These are phyloP conservation scores for Tinamus guttatus DNA, from an alignment of 2,113 vertebrate genomes.

Conservation along the genomic window DNA sequence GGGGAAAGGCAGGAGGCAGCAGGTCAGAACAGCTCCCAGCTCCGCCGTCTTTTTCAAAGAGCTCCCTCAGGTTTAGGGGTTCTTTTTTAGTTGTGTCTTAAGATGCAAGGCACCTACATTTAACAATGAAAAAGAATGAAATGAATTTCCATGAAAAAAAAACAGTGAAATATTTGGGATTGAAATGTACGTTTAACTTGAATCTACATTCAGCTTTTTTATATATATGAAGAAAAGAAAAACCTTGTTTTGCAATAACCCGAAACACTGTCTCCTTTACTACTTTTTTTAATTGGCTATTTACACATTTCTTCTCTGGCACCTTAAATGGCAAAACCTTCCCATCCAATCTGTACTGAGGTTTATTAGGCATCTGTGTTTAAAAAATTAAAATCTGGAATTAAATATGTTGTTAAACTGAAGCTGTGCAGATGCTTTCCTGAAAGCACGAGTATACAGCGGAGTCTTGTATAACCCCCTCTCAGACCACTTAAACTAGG, in stretches of 20 bases:
- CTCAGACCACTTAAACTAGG: not conserved
- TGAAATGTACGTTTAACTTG: too few species aligned
- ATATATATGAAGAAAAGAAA: not conserved
- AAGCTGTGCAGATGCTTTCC: not conserved
- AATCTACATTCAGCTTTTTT: fast-evolving
- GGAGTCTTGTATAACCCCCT: not conserved
- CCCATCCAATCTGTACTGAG: not conserved
- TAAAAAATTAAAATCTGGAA: not conserved
- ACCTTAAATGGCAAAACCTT: fast-evolving
- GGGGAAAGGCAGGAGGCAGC: not conserved
- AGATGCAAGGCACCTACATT: not conserved
- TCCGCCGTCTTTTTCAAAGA: too few species aligned
- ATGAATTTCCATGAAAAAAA: not conserved
- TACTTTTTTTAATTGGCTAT: not conserved
- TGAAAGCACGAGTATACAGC: not conserved
- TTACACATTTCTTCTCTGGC: fast-evolving
- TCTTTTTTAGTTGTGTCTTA: not conserved
- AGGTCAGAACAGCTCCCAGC: not conserved
- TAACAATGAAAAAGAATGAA: not conserved
- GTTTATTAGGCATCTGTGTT: not conserved
- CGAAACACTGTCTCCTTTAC: fast-evolving
- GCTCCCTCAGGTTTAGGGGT: not conserved
- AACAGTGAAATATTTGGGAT: too few species aligned
- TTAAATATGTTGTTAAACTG: not conserved
- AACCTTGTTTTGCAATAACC: not conserved